Base-by-base conservation (phyloP, 2,888 invertebrate species). In the Idaea biselata region DNA sequence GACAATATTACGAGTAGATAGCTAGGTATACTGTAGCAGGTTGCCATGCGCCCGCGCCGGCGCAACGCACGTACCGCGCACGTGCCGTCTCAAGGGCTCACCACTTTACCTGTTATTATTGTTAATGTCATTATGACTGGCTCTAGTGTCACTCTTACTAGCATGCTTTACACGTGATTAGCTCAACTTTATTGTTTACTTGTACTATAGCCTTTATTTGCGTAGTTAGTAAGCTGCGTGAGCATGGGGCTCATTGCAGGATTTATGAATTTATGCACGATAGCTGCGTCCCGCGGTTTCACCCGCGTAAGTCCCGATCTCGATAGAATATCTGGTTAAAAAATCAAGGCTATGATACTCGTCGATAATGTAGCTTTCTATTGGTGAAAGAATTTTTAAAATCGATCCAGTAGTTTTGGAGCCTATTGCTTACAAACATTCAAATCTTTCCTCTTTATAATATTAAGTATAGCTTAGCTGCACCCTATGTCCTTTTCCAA, bases 51-150 rank as follows among this genome's bases (percentile, higher is more conserved):
- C 32, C 11, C 33, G 59, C 14, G 63, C 65, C 62, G 60, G 58
- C 62, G 64, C 25, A 14, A 32, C 18, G 60, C 68, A 65, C 63
- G 61, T 62, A 63, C 56, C 55, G 55, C 61, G 59, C 70, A 67
- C 64, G 64, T 66, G 62, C 58, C 56, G 18, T 62, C 68, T 64
- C 66, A 60, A 60, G 66, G 66, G 67, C 57, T 56, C 44, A 11
- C 44, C 44, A 44, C 44, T 44, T 44, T 44, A 44, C 44, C 44
- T 44, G 44, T 14, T 44, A 44, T 44, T 44, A 44, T 44, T 44
- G 44, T 44, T 44, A 44, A 44, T 44, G 11, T 44, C 11, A 44
- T 44, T 44, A 44, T 44, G 44, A 44, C 11, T 44, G 3, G 11
- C 32, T 6, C 32, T 32, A 6, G 14, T 44, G 44, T 11, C 11